Evolutionary conservation across 2,113 vertebrate species (phyloP).

Genomic region (Hydrolagus affinis): DNA sequence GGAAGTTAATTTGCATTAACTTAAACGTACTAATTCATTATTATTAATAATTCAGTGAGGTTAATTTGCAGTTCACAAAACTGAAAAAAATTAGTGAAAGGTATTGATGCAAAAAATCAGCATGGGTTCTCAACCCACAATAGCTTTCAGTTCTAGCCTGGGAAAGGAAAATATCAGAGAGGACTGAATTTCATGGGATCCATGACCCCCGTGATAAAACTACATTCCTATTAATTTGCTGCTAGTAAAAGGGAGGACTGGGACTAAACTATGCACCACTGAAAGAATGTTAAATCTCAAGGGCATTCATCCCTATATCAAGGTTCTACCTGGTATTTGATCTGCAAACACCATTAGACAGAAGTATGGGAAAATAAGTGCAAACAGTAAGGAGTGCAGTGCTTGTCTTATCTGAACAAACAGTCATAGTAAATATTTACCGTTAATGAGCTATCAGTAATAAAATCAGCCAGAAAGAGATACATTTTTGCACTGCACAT

Average conservation of each 20-base stretch:
- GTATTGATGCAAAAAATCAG: not conserved
- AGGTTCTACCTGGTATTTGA: conserved; percentile 13
- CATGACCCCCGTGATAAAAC: conserved; percentile 4
- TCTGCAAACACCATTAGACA: conserved; percentile 14
- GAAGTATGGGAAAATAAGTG: not conserved
- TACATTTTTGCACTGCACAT: not conserved
- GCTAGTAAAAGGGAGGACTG: not conserved
- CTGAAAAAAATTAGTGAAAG: not conserved
- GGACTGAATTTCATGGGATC: not conserved
- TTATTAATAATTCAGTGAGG: not conserved
- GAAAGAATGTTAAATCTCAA: conserved; percentile 16
- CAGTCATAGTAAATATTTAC: conserved; percentile 12
- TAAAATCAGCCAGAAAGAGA: conserved; percentile 1
- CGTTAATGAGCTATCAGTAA: not conserved
- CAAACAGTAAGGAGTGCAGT: not conserved
- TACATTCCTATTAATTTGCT: conserved; percentile 8
- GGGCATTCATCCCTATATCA: not conserved
- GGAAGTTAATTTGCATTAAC: not conserved
- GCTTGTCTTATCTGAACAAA: conserved; percentile 3
- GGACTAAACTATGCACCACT: not conserved
- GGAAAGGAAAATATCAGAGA: conserved; percentile 20
- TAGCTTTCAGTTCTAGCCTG: not conserved
- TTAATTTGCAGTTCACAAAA: not conserved
- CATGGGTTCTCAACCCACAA: not conserved
- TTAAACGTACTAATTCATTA: not conserved